Conservation (phyloP, 1,140 invertebrate species). For the Bicyclus anynana region DNA sequence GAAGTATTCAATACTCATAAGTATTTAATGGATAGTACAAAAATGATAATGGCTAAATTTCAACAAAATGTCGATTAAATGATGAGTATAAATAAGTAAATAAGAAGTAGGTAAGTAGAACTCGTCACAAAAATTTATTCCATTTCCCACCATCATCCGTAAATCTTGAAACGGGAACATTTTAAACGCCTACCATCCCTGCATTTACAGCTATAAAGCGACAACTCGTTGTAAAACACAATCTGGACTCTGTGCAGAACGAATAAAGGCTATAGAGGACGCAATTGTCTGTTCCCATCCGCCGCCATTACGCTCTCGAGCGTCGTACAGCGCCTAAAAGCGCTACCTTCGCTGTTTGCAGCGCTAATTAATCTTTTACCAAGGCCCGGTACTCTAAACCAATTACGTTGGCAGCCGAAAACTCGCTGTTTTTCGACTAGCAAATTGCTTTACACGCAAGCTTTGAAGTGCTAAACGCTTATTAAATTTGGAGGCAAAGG, state of each 20-base stretch:
- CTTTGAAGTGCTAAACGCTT: constrained; percentile 72
- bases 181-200: constrained; percentile 26
- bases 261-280: constrained; percentile 10
- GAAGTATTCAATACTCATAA: too few relatives aligned
- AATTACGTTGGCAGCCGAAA: constrained; percentile 64
- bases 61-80: background rate
- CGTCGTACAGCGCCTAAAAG: constrained; percentile 49
- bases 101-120: background rate
- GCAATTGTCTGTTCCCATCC: constrained; percentile 8
- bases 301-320: constrained; percentile 24
- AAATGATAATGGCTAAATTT: too few relatives aligned
- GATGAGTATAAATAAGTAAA: too few relatives aligned
- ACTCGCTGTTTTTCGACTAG: constrained; percentile 68
- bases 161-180: constrained; percentile 26
- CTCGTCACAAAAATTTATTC: constrained; percentile 12
- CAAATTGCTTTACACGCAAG: constrained; percentile 66
- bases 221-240: background rate
- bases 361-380: constrained; percentile 69
- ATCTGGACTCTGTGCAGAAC: background rate
- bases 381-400: constrained; percentile 54
- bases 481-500: constrained; percentile 66
- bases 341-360: constrained; percentile 58
- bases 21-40: too few relatives aligned
- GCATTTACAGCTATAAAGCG: constrained; percentile 14
- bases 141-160: constrained; percentile 11